Evolutionary conservation across 2,888 invertebrate genomes (phyloP), one percentile per base, ranked within the genome.

Genomic region (Morpho deidamia): DNA sequence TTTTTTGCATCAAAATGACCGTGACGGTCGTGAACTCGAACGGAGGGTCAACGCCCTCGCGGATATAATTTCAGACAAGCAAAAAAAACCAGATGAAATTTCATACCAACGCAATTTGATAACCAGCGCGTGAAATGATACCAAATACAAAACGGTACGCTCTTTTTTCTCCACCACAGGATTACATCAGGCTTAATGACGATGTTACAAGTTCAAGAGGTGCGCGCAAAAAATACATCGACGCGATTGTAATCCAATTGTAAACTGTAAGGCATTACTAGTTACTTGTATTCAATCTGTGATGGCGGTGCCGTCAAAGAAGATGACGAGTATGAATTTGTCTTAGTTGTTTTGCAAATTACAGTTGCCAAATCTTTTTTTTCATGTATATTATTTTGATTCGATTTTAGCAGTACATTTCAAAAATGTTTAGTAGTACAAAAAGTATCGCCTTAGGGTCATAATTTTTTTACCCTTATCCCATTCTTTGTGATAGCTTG

Each of bases 11-110:
- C 61, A 62, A 71, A 75, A 69, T 70, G 66, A 66, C 72, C 72
- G 69, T 71, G 69, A 76, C 79, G 80, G 80, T 81, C 84, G 64
- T 79, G 83, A 83, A 81, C 83, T 71, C 73, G 67, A 70, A 69
- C 71, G 72, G 53, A 59, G 72, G 69, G 80, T 79, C 76, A 69
- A 70, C 67, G 78, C 68, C 72, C 80, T 66, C 56, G 54, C 56
- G 62, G 61, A 59, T 57, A 59, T 60, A 51, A 53, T 62, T 65
- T 59, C 57, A 62, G 61, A 62, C 58, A 10, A 42, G 44, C 53
- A 47, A 48, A 55, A 66, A 72, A 77, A 78, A 71, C 59, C 67
- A 72, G 71, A 74, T 79, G 71, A 81, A 78, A 81, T 78, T 78
- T 76, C 73, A 79, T 74, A 74, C 74, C 51, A 62, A 68, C 58